phyloP scores from a whole-genome alignment of 1,140 invertebrate genomes.

The Trichonephila inaurata region DNA sequence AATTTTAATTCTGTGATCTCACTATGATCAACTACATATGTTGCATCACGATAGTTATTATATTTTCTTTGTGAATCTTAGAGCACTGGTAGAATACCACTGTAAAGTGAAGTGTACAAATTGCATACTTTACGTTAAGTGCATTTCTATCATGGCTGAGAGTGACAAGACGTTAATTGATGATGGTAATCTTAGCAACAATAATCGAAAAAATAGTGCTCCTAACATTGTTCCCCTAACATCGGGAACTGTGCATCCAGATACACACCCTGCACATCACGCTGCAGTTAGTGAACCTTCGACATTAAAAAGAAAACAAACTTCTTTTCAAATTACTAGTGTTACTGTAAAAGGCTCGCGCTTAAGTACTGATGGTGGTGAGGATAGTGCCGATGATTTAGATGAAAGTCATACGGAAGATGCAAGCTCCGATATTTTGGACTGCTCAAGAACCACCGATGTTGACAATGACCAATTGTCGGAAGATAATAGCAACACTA shows the following conservation, averaged over 20 bases:
- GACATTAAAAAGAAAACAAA: slow-evolving; percentile 86
- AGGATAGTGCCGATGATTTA: slow-evolving; percentile 95
- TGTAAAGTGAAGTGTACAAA: slow-evolving; percentile 73
- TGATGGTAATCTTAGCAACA: slow-evolving; percentile 71
- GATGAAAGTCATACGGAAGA: slow-evolving; percentile 95
- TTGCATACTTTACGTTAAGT: slow-evolving; percentile 72
- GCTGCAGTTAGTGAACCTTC: slow-evolving; percentile 71
- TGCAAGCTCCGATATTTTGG: slow-evolving; percentile 83
- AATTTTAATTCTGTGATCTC: slow-evolving; percentile 73
- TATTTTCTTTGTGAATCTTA: slow-evolving; percentile 70
- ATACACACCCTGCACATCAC: slow-evolving; percentile 61
- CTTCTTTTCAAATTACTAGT: slow-evolving; percentile 96
- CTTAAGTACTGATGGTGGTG: slow-evolving; percentile 91
- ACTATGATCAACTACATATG: slow-evolving; percentile 77
- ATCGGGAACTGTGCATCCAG: slow-evolving; percentile 59
- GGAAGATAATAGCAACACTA: slow-evolving; percentile 70
- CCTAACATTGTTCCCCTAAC: slow-evolving; percentile 61
- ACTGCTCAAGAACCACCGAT: slow-evolving; percentile 80
- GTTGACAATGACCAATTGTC: slow-evolving; percentile 78
- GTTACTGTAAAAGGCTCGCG: slow-evolving; percentile 88
- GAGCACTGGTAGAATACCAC: slow-evolving; percentile 69
- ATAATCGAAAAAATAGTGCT: slow-evolving; percentile 70
- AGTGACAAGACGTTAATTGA: slow-evolving; percentile 73
- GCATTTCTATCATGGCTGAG: slow-evolving; percentile 74
- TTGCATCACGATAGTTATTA: slow-evolving; percentile 74